Conservation (phyloP, 2,797 vertebrate genomes). For the Stomatorhinus walkeri region DNA sequence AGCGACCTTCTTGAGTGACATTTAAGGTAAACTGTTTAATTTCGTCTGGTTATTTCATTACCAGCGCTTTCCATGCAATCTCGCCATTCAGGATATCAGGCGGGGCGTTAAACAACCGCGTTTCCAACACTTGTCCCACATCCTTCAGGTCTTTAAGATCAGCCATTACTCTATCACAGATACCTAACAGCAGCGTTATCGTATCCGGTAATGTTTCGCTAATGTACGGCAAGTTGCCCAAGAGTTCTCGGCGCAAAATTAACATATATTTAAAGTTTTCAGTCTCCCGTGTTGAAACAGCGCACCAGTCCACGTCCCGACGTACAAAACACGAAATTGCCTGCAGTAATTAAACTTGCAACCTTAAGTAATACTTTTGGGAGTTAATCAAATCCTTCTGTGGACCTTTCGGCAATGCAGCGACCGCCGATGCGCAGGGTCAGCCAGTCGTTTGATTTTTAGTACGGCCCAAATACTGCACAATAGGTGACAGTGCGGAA, state of each 20-base stretch:
- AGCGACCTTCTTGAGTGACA: constrained; percentile 81
- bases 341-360: background rate
- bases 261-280: background rate
- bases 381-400: constrained; percentile 5
- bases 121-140: background rate
- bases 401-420: background rate
- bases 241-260: background rate
- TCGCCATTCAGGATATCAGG: constrained; percentile 31
- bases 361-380: constrained; percentile 4
- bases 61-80: constrained; percentile 46
- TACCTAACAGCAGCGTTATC: background rate
- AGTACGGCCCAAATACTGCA: constrained; percentile 18
- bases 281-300: background rate
- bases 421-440: background rate
- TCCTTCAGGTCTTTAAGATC: background rate
- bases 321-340: background rate
- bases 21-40: constrained; percentile 90
- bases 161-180: background rate
- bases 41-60: constrained; percentile 73
- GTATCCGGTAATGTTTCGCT: background rate
- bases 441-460: background rate
- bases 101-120: constrained; percentile 6
- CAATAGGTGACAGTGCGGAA: constrained; percentile 62
- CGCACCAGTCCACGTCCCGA: background rate
- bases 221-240: background rate